Base-by-base conservation (phyloP, 2,888 invertebrate genomes). In the Caenorhabditis sp. region DNA sequence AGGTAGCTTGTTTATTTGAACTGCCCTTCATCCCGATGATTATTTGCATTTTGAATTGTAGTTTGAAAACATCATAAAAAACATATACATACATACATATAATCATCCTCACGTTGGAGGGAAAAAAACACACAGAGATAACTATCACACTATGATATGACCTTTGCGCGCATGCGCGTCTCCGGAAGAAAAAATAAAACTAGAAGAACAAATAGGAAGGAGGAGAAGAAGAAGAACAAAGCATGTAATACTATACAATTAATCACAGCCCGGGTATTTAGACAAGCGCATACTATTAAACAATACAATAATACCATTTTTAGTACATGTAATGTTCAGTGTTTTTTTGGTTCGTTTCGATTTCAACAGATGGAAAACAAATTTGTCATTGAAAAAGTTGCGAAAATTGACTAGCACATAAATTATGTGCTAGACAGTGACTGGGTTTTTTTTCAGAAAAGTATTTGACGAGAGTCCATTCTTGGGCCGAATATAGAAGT, bases 1-100 rank as follows among this genome's bases (percentile, higher is more conserved):
- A 43, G 43, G 43, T 43, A 43, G 43, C 43, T 43, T 43, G 43
- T 43, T 43, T 43, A 43, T 43, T 43, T 43, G 43, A 43, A 43
- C 43, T 43, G 43, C 14, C 43, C 43, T 43, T 17, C 14, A 43
- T 31, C 31, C 31, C 31, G 31, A 31, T 31, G n/a, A 31, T 10
- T 31, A 31, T 31, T 31, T 31, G 31, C 10, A 6, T 31, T n/a
- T 31, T 31, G 4, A 43, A 10, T 43, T 43, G 43, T 12, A 14
- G 43, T 17, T 43, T 17, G 14, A 43, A 43, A 43, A 43, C 12
- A 43, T 17, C 12, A 43, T 12, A 43, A 43, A 43, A 14, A 10
- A 43, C 17, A 43, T 14, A 43, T 43, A 17, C n/a, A n/a, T n/a
- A n/a, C n/a, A n/a, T n/a, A n/a, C n/a, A n/a, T n/a, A n/a, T n/a